Base-by-base conservation (phyloP, 2,888 invertebrate species). In the Crepidodera aurea region DNA sequence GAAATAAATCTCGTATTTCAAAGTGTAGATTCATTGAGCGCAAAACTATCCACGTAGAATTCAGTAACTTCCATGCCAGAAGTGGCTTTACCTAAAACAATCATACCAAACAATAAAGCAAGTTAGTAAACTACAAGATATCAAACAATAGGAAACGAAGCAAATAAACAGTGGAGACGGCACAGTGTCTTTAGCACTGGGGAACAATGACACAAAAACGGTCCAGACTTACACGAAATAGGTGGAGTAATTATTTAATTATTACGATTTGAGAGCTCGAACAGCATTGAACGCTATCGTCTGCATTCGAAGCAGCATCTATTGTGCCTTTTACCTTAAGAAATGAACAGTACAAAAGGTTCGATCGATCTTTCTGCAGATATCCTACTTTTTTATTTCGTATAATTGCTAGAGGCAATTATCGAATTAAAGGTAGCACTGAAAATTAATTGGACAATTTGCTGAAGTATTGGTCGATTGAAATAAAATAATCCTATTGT, bases 221-320 rank as follows among this genome's bases (percentile, higher is more conserved):
- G 63, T 66, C 66, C 69, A 67, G 66, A 67, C 69, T 62, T 68
- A 74, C 78, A 78, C 66, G 77, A 71, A 78, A 79, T 74, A 77
- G 79, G 79, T 77, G 78, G 77, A 75, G 78, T 78, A 77, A 78
- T 78, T 78, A 78, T 77, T 76, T 76, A 76, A 78, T 78, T 77
- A 77, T 77, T 73, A 71, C 73, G 73, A 73, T 69, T 73, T 56
- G 66, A 66, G 66, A 66, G 63, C 60, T 62, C 37, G 48, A 61
- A 27, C 56, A 60, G 62, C 57, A 65, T 61, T 60, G 55, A 64
- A 51, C 55, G 59, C 63, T 56, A 66, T 67, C 69, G 69, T 66
- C 65, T 71, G 68, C 55, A 64, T 62, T 61, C 64, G 68, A 71
- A 70, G 44, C 22, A 25, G 44, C 19, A 6, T 25, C 48, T 48